Base-by-base conservation (phyloP, 2,797 vertebrate genomes). In the Chaenodraco wilsoni region DNA sequence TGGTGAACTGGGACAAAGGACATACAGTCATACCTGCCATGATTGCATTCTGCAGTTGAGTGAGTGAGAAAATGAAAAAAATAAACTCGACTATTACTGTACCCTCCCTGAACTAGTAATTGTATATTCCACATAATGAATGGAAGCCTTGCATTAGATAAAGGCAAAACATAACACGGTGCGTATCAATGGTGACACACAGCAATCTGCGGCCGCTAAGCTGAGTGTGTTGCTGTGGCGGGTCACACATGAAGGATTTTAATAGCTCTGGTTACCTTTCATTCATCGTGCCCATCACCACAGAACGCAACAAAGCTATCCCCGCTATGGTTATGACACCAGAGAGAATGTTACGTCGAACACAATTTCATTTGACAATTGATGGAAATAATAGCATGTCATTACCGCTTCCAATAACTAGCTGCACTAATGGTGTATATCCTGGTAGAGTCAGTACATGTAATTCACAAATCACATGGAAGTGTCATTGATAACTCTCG, bases 211-310 rank as follows among this genome's bases (percentile, higher is more conserved):
- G 59, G 74, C 82, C 65, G 84, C 72, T 81, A 84, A 84, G 83
- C 72, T 54, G 69, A 85, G 62, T 81, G 86, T 62, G 86, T 60
- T 84, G 65, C 79, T 58, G 67, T 65, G 81, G 78, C 68, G 54
- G 85, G 90, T 92, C 90, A 94, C 91, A 89, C 91, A 91, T 84
- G 86, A 93, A 84, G 80, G 89, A 76, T 87, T 93, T 93, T 91
- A 94, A 92, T 93, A 89, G 91, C 85, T 87, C 78, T 44, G 65
- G 58, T 84, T 89, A 80, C 85, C 85, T 89, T 90, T 84, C 89
- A 89, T 92, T 91, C 86, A 90, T 90, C 84, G 86, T 74, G 31
- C 78, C 78, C 84, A 75, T 76, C 69, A 62, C 46, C 64, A 52
- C 74, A n/a, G 85, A 89, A 83, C 88, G 84, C 79, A 83, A 89